phyloP scores from a whole-genome alignment of 2,888 invertebrate species.

The Chrysolina oricalcia region DNA sequence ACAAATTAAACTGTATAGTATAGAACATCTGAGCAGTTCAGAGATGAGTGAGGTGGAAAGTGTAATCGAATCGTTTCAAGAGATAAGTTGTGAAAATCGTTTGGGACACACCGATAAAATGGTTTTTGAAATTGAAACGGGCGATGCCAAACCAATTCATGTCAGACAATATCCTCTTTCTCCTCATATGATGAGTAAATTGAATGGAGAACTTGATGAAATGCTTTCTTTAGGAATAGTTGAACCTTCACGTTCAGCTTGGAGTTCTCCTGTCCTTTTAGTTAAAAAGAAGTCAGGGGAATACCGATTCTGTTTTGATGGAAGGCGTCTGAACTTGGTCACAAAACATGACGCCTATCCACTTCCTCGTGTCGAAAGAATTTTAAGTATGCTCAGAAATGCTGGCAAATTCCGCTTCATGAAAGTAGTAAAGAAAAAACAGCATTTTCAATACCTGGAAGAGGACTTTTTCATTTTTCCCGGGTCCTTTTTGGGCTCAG shows the following conservation, averaged over 20 bases:
- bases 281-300: conserved; percentile 27
- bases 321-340: conserved; percentile 6
- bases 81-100: background rate
- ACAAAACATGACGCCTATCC: conserved; percentile 18
- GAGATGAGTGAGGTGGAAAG: background rate
- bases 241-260: conserved; percentile 21
- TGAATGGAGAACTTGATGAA: conserved; percentile 18
- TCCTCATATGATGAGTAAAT: conserved; percentile 4
- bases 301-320: conserved; percentile 17
- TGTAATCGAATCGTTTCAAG: background rate
- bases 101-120: conserved; percentile 25
- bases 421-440: conserved; percentile 23
- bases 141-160: conserved; percentile 28
- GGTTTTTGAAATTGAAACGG: conserved; percentile 25
- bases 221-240: background rate
- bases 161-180: conserved; percentile 28
- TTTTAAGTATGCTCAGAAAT: conserved; percentile 18
- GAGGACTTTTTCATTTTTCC: background rate
- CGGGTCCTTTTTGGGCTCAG: conserved; percentile 33
- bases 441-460: conserved; percentile 5
- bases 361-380: conserved; percentile 17
- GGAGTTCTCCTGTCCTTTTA: conserved; percentile 14
- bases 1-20: background rate
- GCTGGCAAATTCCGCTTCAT: conserved; percentile 26
- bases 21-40: background rate